Evolutionary conservation across 2,797 vertebrate species (phyloP), one percentile per base, ranked within the genome.

Genomic region (Sorex maritimensis): DNA sequence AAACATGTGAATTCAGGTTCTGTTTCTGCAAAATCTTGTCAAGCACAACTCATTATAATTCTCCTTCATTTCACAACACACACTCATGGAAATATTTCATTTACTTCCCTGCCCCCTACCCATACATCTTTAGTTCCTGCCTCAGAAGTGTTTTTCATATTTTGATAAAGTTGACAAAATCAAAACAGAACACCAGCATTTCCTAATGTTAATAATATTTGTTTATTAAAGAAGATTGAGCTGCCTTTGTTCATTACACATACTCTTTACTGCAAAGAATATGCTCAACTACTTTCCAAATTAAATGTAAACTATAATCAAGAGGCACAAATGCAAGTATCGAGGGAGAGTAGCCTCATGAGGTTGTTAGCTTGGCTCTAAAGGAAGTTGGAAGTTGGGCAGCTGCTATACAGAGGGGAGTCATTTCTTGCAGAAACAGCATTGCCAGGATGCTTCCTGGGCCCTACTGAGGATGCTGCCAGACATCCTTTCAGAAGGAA

Each of bases 41-140:
- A 81, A 68, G 85, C 94, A 58, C 90, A 94, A 82, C 49, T 21
- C 41, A 6, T 12, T 88, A 91, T 95, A 86, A 83, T 94, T 93
- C 92, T 65, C 21, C 46, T 44, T 82, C 30, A 30, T 6, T 92
- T 12, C 58, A 81, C 28, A 71, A 73, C 6, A 28, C 1, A 41
- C n/a, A 13, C 68, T 8, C 65, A 19, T 61, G 65, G 30, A 26
- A 30, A 30, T 30, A 17, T 69, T n/a, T 21, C 58, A 61, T 61
- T 58, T 15, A 19, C 14, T 17, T 69, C 68, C 68, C 68, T 61
- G 7, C 58, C 68, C 68, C 28, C 28, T 14, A 67, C 24, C 26
- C 26, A 67, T 26, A 67, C 9, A 67, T 28, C 88, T 19, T 46
- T 84, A 30, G 55, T 19, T 34, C 44, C 93, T 10, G 1, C 34